Evolutionary conservation across 2,888 invertebrate genomes (phyloP).

Genomic region (Myathropa florea): DNA sequence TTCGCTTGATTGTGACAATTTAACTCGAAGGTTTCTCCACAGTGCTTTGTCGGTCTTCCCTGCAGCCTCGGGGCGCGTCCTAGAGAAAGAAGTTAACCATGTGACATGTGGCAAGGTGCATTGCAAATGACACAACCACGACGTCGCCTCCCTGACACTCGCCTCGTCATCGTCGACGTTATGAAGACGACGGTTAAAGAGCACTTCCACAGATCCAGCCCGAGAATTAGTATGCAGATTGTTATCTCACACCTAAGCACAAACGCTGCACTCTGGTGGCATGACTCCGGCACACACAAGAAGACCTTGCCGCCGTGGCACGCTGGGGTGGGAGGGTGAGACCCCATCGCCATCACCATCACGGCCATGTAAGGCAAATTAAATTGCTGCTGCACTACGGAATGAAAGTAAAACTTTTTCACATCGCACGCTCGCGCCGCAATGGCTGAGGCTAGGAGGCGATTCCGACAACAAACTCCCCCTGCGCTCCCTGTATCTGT

Average conservation of each 20-base stretch:
- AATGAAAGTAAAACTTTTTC: slow-evolving; percentile 69
- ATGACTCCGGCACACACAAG: neutral
- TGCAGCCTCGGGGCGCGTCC: neutral
- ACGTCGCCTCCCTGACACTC: neutral
- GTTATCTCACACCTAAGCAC: slow-evolving; percentile 67
- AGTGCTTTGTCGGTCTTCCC: neutral
- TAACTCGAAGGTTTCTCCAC: slow-evolving; percentile 35
- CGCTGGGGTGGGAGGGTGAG: neutral
- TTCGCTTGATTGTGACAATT: slow-evolving; percentile 53
- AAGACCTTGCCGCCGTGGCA: slow-evolving; percentile 49
- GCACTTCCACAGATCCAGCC: slow-evolving; percentile 15
- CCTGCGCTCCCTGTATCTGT: neutral
- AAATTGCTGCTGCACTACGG: slow-evolving; percentile 64
- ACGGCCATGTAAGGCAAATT: slow-evolving; percentile 64
- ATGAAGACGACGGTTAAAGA: neutral
- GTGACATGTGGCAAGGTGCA: slow-evolving; percentile 12
- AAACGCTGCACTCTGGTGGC: slow-evolving; percentile 49
- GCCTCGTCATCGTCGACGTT: neutral
- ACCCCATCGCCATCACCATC: slow-evolving; percentile 13
- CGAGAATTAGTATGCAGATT: slow-evolving; percentile 67
- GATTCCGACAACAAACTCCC: neutral
- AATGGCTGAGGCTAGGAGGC: neutral
- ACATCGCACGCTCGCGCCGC: slow-evolving; percentile 29
- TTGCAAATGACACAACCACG: slow-evolving; percentile 29
- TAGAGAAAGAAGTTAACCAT: slow-evolving; percentile 16